Percentiles rank a stretch among this genome's conserved stretches.
These are phyloP conservation scores for Byasa hedistus DNA, from an alignment of 2,888 invertebrate genomes.

Conservation along the genomic window DNA sequence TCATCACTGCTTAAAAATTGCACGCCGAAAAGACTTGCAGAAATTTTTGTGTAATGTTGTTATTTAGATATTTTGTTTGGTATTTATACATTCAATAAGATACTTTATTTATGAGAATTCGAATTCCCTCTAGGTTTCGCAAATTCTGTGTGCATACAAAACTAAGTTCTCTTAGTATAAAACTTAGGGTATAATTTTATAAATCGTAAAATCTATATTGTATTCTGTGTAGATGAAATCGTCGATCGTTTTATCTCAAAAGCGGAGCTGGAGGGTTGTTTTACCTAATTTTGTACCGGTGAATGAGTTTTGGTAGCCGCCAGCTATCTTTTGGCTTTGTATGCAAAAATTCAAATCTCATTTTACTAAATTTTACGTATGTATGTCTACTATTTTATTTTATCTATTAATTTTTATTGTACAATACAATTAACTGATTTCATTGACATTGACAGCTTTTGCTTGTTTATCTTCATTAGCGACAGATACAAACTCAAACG, in stretches of 20 bases:
- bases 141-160: not conserved
- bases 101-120: not conserved
- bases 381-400: not conserved
- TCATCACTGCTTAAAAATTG: too few relatives aligned
- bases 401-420: not conserved
- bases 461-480: too few relatives aligned
- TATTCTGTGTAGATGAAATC: constrained; percentile 31
- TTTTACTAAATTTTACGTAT: constrained; percentile 4
- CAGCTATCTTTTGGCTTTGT: constrained; percentile 58
- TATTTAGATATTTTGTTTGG: too few relatives aligned
- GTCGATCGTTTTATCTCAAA: constrained; percentile 64
- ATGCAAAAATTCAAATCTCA: constrained; percentile 30
- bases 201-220: constrained; percentile 8
- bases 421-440: not conserved
- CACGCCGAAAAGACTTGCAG: too few relatives aligned
- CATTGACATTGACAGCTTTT: too few relatives aligned
- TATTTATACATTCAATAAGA: not conserved
- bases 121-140: not conserved
- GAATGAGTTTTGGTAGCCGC: constrained; percentile 80
- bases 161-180: not conserved
- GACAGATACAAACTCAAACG: too few relatives aligned
- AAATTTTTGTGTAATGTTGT: too few relatives aligned
- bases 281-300: constrained; percentile 75
- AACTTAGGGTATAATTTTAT: not conserved
- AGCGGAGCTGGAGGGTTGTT: constrained; percentile 61